Conservation (phyloP, 2,113 vertebrate species). For the Rhagologus leucostigma region DNA sequence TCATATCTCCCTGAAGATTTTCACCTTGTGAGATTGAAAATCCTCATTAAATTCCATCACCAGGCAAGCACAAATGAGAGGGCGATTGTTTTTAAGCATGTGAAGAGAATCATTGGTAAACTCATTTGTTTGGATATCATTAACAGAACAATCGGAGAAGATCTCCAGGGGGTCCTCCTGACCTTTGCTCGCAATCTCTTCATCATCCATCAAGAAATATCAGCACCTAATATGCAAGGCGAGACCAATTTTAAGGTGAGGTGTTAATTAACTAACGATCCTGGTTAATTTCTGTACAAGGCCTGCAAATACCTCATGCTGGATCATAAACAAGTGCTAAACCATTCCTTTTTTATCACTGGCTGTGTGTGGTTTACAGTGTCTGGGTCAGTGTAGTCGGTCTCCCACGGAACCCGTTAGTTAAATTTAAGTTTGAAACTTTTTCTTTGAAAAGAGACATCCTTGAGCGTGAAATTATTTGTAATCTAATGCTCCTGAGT, state of each 20-base stretch:
- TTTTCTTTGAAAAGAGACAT: slow-evolving; percentile 69
- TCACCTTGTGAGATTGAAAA: slow-evolving; percentile 84
- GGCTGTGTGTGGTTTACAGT: slow-evolving; percentile 54
- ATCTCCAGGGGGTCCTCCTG: slow-evolving; percentile 93
- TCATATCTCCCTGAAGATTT: slow-evolving; percentile 85
- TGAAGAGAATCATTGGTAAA: slow-evolving; percentile 86
- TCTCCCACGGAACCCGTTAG: slow-evolving; percentile 72
- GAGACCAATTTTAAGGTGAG: slow-evolving; percentile 94
- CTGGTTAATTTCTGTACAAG: slow-evolving; percentile 76
- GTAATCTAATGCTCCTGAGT: background rate
- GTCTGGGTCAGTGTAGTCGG: slow-evolving; percentile 64
- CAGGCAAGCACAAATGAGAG: slow-evolving; percentile 82
- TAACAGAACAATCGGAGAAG: slow-evolving; percentile 91
- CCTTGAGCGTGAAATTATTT: slow-evolving; percentile 32
- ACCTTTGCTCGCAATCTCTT: slow-evolving; percentile 98
- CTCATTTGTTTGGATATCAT: slow-evolving; percentile 89
- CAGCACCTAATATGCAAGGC: slow-evolving; percentile 91
- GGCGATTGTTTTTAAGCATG: slow-evolving; percentile 87
- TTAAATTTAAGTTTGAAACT: slow-evolving; percentile 80
- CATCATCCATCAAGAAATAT: slow-evolving; percentile 99
- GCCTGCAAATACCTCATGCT: slow-evolving; percentile 79
- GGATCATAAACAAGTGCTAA: slow-evolving; percentile 80
- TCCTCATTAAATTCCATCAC: slow-evolving; percentile 87
- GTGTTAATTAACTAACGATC: slow-evolving; percentile 94
- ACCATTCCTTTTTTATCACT: slow-evolving; percentile 61